These are phyloP conservation scores for Papilio elwesi DNA, from an alignment of 2,888 invertebrate genomes.

Conservation along the genomic window DNA sequence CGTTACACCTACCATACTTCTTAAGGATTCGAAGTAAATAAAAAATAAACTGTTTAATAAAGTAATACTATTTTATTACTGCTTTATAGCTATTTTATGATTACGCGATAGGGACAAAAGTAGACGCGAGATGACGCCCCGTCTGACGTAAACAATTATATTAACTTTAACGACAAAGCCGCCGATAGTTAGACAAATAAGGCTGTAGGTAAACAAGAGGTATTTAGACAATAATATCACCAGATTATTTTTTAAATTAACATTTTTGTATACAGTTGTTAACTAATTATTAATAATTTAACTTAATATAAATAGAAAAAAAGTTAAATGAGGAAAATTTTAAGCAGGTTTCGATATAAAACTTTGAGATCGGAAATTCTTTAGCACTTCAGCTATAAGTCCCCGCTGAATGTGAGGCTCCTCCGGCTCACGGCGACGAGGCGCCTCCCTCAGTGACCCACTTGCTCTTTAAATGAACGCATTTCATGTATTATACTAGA, in stretches of 20 bases:
- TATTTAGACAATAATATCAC: background rate
- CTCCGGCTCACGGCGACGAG: background rate
- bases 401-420: background rate
- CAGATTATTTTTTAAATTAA: background rate
- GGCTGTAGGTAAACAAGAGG: background rate
- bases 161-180: slow-evolving; percentile 2
- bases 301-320: too few species aligned
- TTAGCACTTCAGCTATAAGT: background rate
- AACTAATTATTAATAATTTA: background rate
- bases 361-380: background rate
- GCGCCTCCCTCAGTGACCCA: background rate
- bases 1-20: too few species aligned
- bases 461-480: background rate
- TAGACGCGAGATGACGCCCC: background rate
- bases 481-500: background rate
- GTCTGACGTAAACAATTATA: background rate
- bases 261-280: background rate
- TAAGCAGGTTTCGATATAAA: background rate
- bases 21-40: too few species aligned
- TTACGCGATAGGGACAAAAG: background rate
- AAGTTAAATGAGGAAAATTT: too few species aligned
- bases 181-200: background rate
- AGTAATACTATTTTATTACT: background rate
- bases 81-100: background rate
- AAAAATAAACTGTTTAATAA: too few species aligned